Percentiles rank a stretch among this genome's conserved stretches.
These are phyloP conservation scores for Piscicola geometra DNA, from an alignment of 2,888 invertebrate species.

Conservation along the genomic window DNA sequence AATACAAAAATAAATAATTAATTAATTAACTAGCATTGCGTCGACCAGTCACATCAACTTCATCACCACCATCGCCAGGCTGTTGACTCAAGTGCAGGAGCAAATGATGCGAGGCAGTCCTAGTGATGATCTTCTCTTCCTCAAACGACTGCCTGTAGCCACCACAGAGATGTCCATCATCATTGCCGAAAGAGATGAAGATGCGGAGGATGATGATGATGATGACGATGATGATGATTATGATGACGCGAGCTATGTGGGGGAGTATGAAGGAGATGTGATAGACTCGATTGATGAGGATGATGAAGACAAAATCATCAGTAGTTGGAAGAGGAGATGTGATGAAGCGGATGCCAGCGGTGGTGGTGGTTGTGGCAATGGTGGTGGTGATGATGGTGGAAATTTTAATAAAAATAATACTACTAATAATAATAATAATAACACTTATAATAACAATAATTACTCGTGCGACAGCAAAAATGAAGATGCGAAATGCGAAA, in stretches of 20 bases:
- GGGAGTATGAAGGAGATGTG: too few relatives aligned
- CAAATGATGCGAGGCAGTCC: slow-evolving; percentile 20
- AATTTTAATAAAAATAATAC: too few relatives aligned
- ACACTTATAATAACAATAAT: too few relatives aligned
- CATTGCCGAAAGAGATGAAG: slow-evolving; percentile 20
- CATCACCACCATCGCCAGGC: neutral
- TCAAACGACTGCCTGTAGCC: slow-evolving; percentile 16
- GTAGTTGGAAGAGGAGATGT: neutral
- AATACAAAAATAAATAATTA: too few relatives aligned
- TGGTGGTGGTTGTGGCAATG: too few relatives aligned
- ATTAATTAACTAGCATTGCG: too few relatives aligned
- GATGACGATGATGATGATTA: neutral
- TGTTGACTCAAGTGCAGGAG: slow-evolving; percentile 21
- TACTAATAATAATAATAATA: too few relatives aligned
- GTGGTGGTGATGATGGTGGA: too few relatives aligned
- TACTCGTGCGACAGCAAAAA: too few relatives aligned
- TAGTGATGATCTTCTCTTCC: slow-evolving; percentile 25
- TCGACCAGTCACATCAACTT: too few relatives aligned
- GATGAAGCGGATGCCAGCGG: too few relatives aligned
- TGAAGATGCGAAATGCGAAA: too few relatives aligned
- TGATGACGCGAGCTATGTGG: neutral
- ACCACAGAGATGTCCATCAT: slow-evolving; percentile 28
- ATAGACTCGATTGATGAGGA: neutral
- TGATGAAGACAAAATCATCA: slow-evolving; percentile 6
- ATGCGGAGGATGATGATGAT: slow-evolving; percentile 3